A percentile compares a stretch with the other conserved stretches of the same genome.
These are phyloP conservation scores for Ophioderma brevispina DNA, from an alignment of 35 echinoderm and acorn worm genomes.

Conservation along the genomic window DNA sequence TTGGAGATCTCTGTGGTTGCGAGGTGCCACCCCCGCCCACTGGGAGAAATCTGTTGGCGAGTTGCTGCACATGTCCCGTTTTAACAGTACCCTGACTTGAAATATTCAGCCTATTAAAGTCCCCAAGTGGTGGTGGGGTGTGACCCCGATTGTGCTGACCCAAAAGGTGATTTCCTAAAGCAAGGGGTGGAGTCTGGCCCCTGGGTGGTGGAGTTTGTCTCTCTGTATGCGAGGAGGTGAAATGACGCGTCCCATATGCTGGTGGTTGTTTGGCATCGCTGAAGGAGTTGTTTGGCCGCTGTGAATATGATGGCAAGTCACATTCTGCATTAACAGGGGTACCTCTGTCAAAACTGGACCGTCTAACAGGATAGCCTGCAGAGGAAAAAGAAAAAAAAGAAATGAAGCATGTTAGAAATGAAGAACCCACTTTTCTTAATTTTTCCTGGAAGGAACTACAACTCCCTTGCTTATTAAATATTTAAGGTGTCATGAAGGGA, in stretches of 20 bases:
- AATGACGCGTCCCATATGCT: conserved; percentile 31
- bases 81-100: neutral
- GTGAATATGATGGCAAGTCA: neutral
- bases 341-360: conserved; percentile 14
- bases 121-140: conserved; percentile 10
- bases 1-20: neutral
- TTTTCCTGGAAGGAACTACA: too few species aligned
- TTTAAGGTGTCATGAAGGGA: too few species aligned
- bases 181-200: neutral
- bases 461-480: too few species aligned
- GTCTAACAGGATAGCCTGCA: conserved; percentile 29
- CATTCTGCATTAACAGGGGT: neutral
- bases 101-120: conserved; percentile 14
- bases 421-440: too few species aligned
- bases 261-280: conserved; percentile 7
- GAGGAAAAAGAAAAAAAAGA: conserved; percentile 6
- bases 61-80: neutral
- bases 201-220: conserved; percentile 15
- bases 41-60: neutral
- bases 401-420: too few species aligned
- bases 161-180: conserved; percentile 14
- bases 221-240: conserved; percentile 9
- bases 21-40: neutral
- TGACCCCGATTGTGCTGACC: conserved; percentile 11
- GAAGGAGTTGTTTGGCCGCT: conserved; percentile 49